Conservation (phyloP, 2,113 vertebrate genomes). For the Scalopus aquaticus region DNA sequence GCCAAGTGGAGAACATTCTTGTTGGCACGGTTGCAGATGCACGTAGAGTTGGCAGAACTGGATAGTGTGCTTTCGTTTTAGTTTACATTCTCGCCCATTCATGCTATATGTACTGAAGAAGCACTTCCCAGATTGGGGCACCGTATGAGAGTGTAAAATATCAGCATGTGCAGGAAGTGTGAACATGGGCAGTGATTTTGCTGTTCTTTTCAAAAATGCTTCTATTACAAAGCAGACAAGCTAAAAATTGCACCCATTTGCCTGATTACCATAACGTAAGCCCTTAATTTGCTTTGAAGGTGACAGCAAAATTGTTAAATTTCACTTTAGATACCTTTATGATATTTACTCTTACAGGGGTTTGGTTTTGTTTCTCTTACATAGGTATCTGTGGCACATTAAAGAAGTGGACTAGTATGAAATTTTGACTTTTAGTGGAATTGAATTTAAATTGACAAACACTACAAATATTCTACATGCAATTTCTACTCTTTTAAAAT, state of each 20-base stretch:
- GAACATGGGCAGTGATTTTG: constrained; percentile 5
- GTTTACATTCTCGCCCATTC: constrained; percentile 52
- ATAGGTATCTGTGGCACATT: constrained; percentile 26
- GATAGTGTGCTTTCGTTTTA: not conserved
- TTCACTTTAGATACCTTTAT: constrained; percentile 36
- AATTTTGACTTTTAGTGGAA: constrained; percentile 49
- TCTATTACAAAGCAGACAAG: not conserved
- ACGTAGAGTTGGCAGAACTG: not conserved
- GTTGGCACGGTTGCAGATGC: not conserved
- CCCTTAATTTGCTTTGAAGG: not conserved
- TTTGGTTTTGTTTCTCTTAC: constrained; percentile 38
- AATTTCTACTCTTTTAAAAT: constrained; percentile 37
- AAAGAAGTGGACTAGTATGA: not conserved
- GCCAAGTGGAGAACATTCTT: not conserved
- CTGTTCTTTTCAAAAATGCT: constrained; percentile 56
- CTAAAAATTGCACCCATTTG: constrained; percentile 29
- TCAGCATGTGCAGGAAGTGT: constrained; percentile 13
- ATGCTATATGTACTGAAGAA: constrained; percentile 15
- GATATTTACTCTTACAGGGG: not conserved
- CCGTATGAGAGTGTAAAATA: constrained; percentile 54
- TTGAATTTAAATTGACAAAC: constrained; percentile 16
- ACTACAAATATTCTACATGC: constrained; percentile 26
- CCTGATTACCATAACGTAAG: constrained; percentile 20
- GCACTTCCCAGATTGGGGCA: constrained; percentile 49
- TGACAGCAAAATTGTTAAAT: constrained; percentile 12